Evolutionary conservation across 2,797 vertebrate genomes (phyloP), one percentile per base, ranked within the genome.

Genomic region (Cottoperca gobio): DNA sequence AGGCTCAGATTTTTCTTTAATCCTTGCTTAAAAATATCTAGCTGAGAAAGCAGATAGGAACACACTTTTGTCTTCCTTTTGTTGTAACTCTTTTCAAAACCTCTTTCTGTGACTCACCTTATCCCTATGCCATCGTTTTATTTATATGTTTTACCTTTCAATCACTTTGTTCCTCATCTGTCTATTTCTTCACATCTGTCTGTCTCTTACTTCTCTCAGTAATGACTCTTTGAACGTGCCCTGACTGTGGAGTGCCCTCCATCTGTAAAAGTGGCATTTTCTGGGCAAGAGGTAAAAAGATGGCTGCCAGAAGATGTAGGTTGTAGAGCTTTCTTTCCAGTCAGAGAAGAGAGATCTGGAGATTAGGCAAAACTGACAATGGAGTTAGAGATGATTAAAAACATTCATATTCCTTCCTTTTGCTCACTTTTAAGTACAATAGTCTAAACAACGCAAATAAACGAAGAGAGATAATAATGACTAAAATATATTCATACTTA

Each of bases 181-280:
- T 83, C 70, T 73, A 53, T 78, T 85, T 86, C 77, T 65, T 78
- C 71, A 66, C 70, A 81, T 85, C 78, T 73, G 54, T 83, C 81
- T 72, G n/a, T 69, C 58, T 67, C 58, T 65, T 70, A 74, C 53
- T 70, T 71, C 65, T 73, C 61, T 62, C 67, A 55, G 78, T 85
- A 89, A 86, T 86, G 81, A 81, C 55, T 85, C 57, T 49, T 16
- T 52, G 72, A 85, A 89, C 66, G 70, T 90, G 86, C 54, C 57
- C 62, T 52, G 85, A 79, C 73, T 89, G 70, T 69, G 68, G 79
- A 89, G 73, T 60, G 69, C 63, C 54, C 72, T 62, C 71, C 66
- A 88, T 89, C 86, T 80, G 76, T 89, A 86, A 79, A 89, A 84
- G 74, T 76, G 75, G 67, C 70, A 78, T 80, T 87, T 90, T 86